A percentile compares a stretch with the other conserved stretches of the same genome.
Evolutionary conservation across 2,888 invertebrate genomes (phyloP).

Genomic region (Pristionchus japonicus): DNA sequence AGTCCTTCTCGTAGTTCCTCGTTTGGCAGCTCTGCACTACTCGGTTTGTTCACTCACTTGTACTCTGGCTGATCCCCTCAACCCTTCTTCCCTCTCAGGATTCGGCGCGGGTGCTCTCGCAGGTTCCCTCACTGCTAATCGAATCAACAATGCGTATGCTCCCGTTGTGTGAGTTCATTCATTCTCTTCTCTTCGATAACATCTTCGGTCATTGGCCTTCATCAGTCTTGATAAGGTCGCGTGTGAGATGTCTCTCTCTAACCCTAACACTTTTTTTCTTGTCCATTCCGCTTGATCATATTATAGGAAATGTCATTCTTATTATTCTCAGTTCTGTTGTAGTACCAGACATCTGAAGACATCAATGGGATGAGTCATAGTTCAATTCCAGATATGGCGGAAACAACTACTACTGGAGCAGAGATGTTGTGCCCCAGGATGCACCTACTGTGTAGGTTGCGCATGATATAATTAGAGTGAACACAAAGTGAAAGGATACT

Average conservation of each 20-base stretch:
- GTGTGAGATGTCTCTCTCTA: background rate
- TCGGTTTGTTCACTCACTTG: background rate
- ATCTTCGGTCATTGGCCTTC: background rate
- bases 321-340: background rate
- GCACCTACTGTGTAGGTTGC: background rate
- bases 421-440: background rate
- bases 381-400: background rate
- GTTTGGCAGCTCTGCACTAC: background rate
- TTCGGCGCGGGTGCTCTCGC: conserved; percentile 1
- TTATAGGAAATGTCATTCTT: background rate
- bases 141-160: conserved; percentile 20
- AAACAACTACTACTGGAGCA: conserved; percentile 15
- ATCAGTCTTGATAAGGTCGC: background rate
- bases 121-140: background rate
- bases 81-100: background rate
- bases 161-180: background rate
- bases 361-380: background rate
- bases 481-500: background rate
- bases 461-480: background rate
- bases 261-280: background rate
- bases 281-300: background rate
- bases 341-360: background rate
- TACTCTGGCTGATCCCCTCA: background rate
- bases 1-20: background rate
- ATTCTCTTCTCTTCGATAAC: background rate